Evolutionary conservation across 1,140 invertebrate genomes (phyloP).

Genomic region (Drosophila ananassae): DNA sequence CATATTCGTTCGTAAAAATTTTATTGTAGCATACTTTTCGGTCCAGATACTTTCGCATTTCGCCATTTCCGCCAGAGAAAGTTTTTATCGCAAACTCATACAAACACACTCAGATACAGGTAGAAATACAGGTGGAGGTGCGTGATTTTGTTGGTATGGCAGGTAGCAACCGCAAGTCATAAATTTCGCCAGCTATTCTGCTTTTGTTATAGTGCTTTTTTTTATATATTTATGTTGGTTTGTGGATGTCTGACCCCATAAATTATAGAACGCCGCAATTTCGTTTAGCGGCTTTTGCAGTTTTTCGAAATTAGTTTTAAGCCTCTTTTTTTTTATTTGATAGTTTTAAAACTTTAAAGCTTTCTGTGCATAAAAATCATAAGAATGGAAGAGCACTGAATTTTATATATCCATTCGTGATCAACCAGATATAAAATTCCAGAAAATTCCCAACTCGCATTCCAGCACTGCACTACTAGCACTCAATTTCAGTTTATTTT

Average conservation of each 20-base stretch:
- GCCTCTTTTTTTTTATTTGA: constrained; percentile 55
- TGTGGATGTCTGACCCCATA: constrained; percentile 37
- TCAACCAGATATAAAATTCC: not conserved
- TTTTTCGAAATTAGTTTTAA: constrained; percentile 60
- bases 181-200: constrained; percentile 45
- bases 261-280: constrained; percentile 63
- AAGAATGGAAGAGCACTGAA: constrained; percentile 9
- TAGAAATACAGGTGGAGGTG: constrained; percentile 11
- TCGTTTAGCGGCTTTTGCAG: constrained; percentile 55
- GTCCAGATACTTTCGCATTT: constrained; percentile 28
- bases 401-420: not conserved
- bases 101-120: not conserved
- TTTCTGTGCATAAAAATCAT: constrained; percentile 25
- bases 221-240: constrained; percentile 21
- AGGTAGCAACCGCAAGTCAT: constrained; percentile 44
- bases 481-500: constrained; percentile 76
- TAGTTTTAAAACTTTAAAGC: constrained; percentile 16
- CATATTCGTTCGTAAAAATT: constrained; percentile 30
- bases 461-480: constrained; percentile 1
- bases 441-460: not conserved
- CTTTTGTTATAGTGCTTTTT: constrained; percentile 49
- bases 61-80: constrained; percentile 19
- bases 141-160: constrained; percentile 25
- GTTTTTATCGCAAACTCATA: constrained; percentile 41
- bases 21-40: constrained; percentile 64